A percentile compares a stretch with the other conserved stretches of the same genome.
These are phyloP conservation scores for Oenanthe oenanthe DNA, from an alignment of 2,113 vertebrate species.

Conservation along the genomic window DNA sequence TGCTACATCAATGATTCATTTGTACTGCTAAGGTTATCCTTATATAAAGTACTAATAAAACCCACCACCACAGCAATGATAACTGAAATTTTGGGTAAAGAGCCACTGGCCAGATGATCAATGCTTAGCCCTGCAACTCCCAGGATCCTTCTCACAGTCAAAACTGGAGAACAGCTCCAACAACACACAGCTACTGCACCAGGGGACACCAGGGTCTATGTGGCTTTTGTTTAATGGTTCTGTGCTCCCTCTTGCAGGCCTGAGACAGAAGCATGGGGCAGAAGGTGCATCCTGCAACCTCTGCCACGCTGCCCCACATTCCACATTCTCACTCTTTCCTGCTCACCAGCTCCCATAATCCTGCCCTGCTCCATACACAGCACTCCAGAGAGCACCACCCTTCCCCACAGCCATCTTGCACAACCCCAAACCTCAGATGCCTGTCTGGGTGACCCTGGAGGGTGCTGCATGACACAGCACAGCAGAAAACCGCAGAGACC, in stretches of 20 bases:
- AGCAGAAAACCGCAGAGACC: not conserved
- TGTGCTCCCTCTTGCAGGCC: not conserved
- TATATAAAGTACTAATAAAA: not conserved
- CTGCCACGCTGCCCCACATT: not conserved
- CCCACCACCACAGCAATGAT: not conserved
- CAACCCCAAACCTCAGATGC: not conserved
- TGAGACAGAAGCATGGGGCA: not conserved
- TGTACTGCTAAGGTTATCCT: not conserved
- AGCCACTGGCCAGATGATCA: fast-evolving
- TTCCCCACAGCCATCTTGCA: not conserved
- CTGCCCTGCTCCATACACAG: not conserved
- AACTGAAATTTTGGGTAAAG: not conserved
- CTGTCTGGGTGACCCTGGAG: not conserved
- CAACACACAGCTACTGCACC: not conserved
- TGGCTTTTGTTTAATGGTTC: not conserved
- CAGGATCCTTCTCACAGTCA: not conserved
- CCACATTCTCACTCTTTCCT: not conserved
- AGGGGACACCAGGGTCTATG: not conserved
- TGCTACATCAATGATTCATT: not conserved
- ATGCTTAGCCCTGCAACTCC: not conserved
- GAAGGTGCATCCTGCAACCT: not conserved
- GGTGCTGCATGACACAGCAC: not conserved
- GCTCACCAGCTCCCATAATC: not conserved
- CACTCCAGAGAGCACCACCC: fast-evolving
- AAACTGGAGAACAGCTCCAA: not conserved